Conservation (phyloP, 2,797 vertebrate genomes). For the Champsocephalus gunnari region DNA sequence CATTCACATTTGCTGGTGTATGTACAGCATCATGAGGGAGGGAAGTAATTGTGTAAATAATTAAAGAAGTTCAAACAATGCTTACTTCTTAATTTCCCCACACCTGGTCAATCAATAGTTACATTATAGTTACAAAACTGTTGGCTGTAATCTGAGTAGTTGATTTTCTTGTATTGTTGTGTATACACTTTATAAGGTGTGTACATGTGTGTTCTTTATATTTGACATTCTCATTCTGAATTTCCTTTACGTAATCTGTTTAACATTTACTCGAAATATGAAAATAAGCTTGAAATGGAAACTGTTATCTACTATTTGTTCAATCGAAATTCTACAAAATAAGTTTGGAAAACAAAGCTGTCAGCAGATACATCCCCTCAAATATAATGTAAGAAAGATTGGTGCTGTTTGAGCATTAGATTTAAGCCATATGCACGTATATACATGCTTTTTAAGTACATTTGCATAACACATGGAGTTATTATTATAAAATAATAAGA, state of each 20-base stretch:
- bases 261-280: background rate
- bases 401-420: conserved; percentile 10
- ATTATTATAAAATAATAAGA: background rate
- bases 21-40: background rate
- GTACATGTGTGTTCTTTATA: background rate
- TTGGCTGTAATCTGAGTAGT: no score
- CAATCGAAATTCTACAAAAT: background rate
- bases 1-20: background rate
- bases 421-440: conserved; percentile 3
- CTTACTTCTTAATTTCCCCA: background rate
- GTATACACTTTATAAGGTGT: background rate
- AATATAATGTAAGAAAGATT: background rate
- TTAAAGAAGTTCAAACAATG: background rate
- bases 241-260: background rate
- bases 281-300: background rate
- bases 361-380: background rate
- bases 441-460: background rate
- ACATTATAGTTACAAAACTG: no score
- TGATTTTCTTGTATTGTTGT: background rate
- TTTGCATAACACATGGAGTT: background rate
- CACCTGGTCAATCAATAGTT: background rate
- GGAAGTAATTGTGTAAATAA: background rate
- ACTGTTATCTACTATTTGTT: background rate
- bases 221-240: background rate
- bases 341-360: background rate